phyloP scores from a whole-genome alignment of 2,797 vertebrate species.

The Prionace glauca region DNA sequence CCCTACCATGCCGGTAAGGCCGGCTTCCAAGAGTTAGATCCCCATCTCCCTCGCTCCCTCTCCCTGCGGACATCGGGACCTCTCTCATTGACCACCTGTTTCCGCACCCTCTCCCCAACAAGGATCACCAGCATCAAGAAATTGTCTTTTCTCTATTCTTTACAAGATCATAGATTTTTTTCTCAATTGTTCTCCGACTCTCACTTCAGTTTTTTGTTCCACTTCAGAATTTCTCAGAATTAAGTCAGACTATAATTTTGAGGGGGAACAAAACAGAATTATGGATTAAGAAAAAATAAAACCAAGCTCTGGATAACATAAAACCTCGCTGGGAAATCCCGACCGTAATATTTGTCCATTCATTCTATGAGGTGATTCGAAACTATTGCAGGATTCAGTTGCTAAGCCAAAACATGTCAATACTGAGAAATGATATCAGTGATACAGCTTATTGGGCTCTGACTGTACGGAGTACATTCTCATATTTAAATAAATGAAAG shows the following conservation, averaged over 20 bases:
- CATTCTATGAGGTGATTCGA: neutral
- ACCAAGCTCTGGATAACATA: neutral
- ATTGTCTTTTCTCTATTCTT: neutral
- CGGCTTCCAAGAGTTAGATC: too few species aligned
- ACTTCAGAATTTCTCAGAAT: neutral
- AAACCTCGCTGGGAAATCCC: too few species aligned
- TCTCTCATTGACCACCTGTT: too few species aligned
- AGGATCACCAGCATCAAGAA: too few species aligned
- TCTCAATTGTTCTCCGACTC: neutral
- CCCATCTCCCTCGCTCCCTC: too few species aligned
- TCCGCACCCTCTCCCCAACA: too few species aligned
- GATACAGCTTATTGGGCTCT: neutral
- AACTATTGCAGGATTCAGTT: neutral
- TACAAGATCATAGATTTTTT: neutral
- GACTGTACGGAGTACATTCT: neutral
- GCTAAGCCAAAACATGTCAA: neutral
- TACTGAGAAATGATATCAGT: neutral
- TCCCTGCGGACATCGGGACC: too few species aligned
- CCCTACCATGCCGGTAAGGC: too few species aligned
- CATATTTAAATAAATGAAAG: neutral
- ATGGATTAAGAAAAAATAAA: neutral
- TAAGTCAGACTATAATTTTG: neutral
- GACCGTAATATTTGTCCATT: neutral
- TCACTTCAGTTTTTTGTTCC: neutral
- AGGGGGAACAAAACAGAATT: neutral